Evolutionary conservation across 2,888 invertebrate species (phyloP), one percentile per base, ranked within the genome.

Genomic region (Cacoxenus indagator): DNA sequence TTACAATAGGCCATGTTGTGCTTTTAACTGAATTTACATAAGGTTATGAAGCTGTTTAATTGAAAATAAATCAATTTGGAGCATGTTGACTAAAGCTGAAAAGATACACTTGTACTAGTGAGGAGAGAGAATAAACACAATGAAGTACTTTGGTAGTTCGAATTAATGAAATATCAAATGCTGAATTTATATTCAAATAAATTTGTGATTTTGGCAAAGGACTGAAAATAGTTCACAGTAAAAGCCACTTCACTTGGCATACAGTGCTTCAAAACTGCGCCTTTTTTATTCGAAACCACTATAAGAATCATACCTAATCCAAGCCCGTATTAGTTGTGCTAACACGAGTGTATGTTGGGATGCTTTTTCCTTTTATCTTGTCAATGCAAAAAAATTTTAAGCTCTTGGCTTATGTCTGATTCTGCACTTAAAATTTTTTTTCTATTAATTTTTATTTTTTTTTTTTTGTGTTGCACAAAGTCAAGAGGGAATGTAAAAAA

Each of bases 11-110:
- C 61, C 31, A 22, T 45, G 14, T n/a, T 43, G 43, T 19, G 14
- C 11, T 62, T 62, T 62, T 24, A 62, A 62, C 24, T 62, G 43
- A 43, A 45, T 62, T 62, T 62, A 17, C 22, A 43, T 45, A 73
- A 82, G 82, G 78, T 82, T 79, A 79, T 79, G 82, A 82, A 78
- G 73, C 76, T 81, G 77, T 77, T 77, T 82, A 82, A 79, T 79
- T 79, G 79, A 81, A 79, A 78, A 82, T 82, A 79, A 79, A 79
- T 82, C 82, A 78, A 79, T 77, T 80, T 79, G 81, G 78, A 24
- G 31, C 31, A 62, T 62, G 43, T 57, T 57, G 26, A 29, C 29
- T 26, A 68, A 72, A 70, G 24, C 11, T 5, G 51, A 4, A 5
- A 8, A 8, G 31, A 5, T 8, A 31, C 31, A 31, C 31, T 31